Evolutionary conservation across 2,888 invertebrate species (phyloP), one percentile per base, ranked within the genome.

Genomic region (Hirtodrosophila trivittata): DNA sequence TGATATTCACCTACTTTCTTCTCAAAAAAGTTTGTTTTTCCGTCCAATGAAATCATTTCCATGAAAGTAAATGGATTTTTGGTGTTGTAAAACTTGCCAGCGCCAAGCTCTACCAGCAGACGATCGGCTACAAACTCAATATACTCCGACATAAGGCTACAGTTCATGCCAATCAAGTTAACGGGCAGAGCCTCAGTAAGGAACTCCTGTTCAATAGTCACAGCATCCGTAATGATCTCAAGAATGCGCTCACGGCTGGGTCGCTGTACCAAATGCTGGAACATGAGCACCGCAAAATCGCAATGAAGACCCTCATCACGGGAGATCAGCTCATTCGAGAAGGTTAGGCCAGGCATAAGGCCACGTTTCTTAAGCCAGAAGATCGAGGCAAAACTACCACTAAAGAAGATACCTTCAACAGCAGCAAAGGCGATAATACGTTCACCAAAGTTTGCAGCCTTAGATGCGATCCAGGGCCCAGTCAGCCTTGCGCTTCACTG

Each of bases 21-120:
- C 91, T 99, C 99, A 88, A 99, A 99, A n/a, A 99, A 99, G 92
- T 99, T 99, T 0, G 99, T 99, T 91, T 99, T 99, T n/a, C 99
- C 99, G 87, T 99, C 98, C 76, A 98, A 92, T 0, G 98, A 99
- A 83, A 99, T 99, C 84, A 97, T 95, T 88, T 98, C 98, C 99
- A 99, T 99, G 91, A 99, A 99, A 91, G 97, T 97, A 91, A 99
- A 99, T 5, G 99, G 99, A 92, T 99, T 99, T 86, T 95, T 95
- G 0, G 95, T 94, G 81, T 96, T 94, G 92, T 97, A 99, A 70
- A 97, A 90, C 95, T 97, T 98, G 51, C 94, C 93, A 84, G 97
- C 97, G 26, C 94, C 94, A 33, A 99, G 93, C 89, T 99, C 99
- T 0, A 93, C 88, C 1, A 99, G 93, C 32, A 99, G 92, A 62